Base-by-base conservation (phyloP, 2,797 vertebrate genomes). In the Helarctos malayanus region DNA sequence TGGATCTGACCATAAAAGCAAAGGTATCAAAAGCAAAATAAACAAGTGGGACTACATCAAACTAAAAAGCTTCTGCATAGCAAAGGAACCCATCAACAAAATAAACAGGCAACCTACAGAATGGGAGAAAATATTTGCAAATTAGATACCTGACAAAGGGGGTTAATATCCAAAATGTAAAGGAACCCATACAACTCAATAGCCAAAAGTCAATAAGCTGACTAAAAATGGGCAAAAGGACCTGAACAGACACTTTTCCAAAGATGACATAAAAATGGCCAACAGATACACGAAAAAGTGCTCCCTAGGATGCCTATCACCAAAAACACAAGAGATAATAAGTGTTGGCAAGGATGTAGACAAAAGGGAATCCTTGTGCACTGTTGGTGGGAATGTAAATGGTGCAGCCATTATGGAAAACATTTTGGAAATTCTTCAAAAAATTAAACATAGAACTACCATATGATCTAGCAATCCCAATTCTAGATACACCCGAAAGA, bases 1-100 rank as follows among this genome's bases (percentile, higher is more conserved):
- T 61, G 15, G 38, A 56, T 76, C 47, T 78, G 69, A 85, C 21
- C 35, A 41, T n/a, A 73, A 56, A 91, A 89, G 59, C 45, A 49
- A 81, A 78, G 57, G 71, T 32, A 81, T 52, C 61, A 94, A 88
- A 73, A 88, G 54, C 41, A 87, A 94, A 81, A 81, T 41, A 41
- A 85, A n/a, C 19, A 78, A 87, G 8, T 71, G n/a, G 52, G 52
- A 49, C 63, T 80, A 49, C 4, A 21, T 47, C 25, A 71, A 88
- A 94, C 18, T 80, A 80, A 89, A 89, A 89, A 57, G 68, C 16
- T 76, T 83, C 69, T 76, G 57, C 49, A 94, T 2, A 82, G 57
- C 38, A 89, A 76, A 82, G 47, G 38, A 89, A 83, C 23, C 47
- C 38, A 89, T 38, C 35, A 57, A 83, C 69, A 83, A 78, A 94